Evolutionary conservation across 2,888 invertebrate species (phyloP), one percentile per base, ranked within the genome.

Genomic region (Lasiommata megera): DNA sequence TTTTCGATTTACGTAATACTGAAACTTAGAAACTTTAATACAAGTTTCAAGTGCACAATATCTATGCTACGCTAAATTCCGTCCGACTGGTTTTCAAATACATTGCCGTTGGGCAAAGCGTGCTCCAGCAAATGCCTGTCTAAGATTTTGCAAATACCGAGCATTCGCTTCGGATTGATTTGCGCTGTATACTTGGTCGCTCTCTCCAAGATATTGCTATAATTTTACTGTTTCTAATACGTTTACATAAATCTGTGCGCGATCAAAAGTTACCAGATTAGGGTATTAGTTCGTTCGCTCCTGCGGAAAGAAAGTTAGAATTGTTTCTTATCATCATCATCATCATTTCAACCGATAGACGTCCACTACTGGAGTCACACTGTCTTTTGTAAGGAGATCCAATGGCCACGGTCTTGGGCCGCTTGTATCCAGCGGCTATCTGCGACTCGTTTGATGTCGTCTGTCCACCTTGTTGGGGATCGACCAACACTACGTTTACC

Each of bases 91-190:
- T 40, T 41, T 17, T 40, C 52, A 52, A 52, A 52, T 52, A 41
- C 52, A 52, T 52, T 16, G 41, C 52, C 41, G 31, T 17, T 17
- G 31, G 52, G 31, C 52, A 40, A 41, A 41, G 52, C 41, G 40
- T 17, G 29, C 52, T 51, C 51, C 17, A 17, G 41, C 41, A 18
- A 41, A 52, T 52, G 31, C 40, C 52, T 52, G 40, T 52, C 52
- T 52, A 40, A 52, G 52, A 52, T 41, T 52, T 52, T 41, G 41
- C 41, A 52, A 52, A 52, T 52, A 41, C 41, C 41, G 12, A 40
- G 40, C 17, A 31, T 52, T 31, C 52, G 16, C n/a, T 52, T 34
- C n/a, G n/a, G 40, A 8, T 40, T 28, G 52, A 28, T 34, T 52
- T 41, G 31, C 38, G 29, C 31, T 52, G n/a, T 40, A 40, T 40